phyloP scores from a whole-genome alignment of 2,797 vertebrate species.

The Potorous gilbertii region DNA sequence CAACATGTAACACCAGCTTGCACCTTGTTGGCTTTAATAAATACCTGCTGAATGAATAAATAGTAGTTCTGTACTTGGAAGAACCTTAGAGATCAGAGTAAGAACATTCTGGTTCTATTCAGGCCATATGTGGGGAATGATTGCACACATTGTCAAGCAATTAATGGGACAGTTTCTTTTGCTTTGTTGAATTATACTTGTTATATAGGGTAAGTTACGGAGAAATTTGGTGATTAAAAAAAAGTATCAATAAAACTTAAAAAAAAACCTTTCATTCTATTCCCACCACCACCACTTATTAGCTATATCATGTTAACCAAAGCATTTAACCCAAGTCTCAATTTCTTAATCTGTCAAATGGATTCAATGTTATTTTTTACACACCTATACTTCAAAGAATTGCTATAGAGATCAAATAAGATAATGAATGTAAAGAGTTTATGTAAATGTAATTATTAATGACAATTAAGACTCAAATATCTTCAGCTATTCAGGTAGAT shows the following conservation, averaged over 20 bases:
- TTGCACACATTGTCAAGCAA: not conserved
- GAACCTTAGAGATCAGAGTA: not conserved
- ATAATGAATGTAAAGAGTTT: not conserved
- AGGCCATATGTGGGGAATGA: not conserved
- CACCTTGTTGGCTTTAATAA: not conserved
- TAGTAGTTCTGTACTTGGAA: not conserved
- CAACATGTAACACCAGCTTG: not conserved
- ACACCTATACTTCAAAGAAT: not conserved
- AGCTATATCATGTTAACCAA: not conserved
- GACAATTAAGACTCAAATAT: not conserved
- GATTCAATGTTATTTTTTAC: not conserved
- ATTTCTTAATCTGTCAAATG: not conserved
- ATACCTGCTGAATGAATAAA: not conserved
- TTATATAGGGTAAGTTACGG: not conserved
- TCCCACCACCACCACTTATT: not conserved
- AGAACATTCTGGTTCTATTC: not conserved
- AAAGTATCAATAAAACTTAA: not conserved
- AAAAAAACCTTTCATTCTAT: not conserved
- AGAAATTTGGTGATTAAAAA: not conserved
- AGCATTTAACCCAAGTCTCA: not conserved
- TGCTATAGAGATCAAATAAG: not conserved
- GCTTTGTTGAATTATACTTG: not conserved
- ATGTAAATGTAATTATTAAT: not conserved
- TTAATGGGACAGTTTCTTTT: not conserved
- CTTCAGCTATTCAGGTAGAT: conserved; percentile 1